phyloP scores from a whole-genome alignment of 23 tunicate genomes.

The Ascidia mentula region DNA sequence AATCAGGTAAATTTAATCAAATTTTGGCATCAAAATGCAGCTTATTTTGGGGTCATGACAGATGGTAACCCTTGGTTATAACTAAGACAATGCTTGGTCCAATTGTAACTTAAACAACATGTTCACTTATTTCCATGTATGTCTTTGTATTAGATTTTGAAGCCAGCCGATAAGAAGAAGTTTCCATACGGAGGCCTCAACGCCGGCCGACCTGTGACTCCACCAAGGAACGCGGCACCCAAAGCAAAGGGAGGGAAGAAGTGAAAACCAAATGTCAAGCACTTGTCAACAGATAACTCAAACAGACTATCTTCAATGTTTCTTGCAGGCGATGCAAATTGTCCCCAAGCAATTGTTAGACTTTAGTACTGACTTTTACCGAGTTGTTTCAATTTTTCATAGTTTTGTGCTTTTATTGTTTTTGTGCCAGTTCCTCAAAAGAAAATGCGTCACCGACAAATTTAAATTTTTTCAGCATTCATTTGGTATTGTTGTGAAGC shows the following conservation, averaged over 20 bases:
- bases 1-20: too few species aligned
- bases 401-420: background rate
- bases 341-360: background rate
- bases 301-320: too few species aligned
- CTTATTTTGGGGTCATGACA: too few species aligned
- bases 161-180: slow-evolving; percentile 90
- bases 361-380: too few species aligned
- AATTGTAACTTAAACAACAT: too few species aligned
- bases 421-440: background rate
- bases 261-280: background rate
- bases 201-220: slow-evolving; percentile 74
- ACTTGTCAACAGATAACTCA: background rate
- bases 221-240: slow-evolving; percentile 43
- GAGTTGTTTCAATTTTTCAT: background rate
- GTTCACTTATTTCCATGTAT: too few species aligned
- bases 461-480: too few species aligned
- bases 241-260: slow-evolving; percentile 18
- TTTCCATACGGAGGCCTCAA: slow-evolving; percentile 71
- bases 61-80: too few species aligned
- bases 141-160: slow-evolving; percentile 72
- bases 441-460: too few species aligned
- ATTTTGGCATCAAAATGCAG: too few species aligned
- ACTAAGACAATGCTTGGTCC: too few species aligned
- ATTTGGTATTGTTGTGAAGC: too few species aligned
- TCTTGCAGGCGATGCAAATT: background rate